Base-by-base conservation (phyloP, 1,140 invertebrate genomes). In the Uloborus diversus region DNA sequence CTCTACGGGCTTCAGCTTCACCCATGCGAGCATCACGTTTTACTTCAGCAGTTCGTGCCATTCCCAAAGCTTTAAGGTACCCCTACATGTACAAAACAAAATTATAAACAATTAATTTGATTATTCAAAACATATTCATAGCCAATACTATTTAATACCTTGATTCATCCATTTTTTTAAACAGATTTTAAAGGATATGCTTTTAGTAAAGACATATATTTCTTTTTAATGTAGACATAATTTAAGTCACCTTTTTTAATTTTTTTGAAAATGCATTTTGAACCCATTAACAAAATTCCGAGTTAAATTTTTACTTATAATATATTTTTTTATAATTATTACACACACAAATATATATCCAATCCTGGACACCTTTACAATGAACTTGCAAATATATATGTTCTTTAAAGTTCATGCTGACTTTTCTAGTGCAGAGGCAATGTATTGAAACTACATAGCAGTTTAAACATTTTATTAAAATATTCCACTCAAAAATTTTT, bases 1-100 rank as follows among this genome's bases (percentile, higher is more conserved):
- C 95, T 53, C 92, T 25, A n/a, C 80, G 65, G 4, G 96, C 96
- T 87, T 98, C 96, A 0, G 96, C 96, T 86, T 98, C 96, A 28
- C 96, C 96, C 82, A 98, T 98, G 65, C 96, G 90, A 4, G 96
- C 96, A 87, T 99, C 96, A 73, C 96, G 89, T 86, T 98, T 98
- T 0, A 99, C 96, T 88, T 99, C 96, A 2, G 96, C 96, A 0
- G 96, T 99, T 83, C 96, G 90, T 5, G 96, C 96, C 94, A 97
- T 95, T 82, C 96, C 97, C 75, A 99, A 88, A 65, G 96, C 94
- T 91, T 94, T 94, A 51, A 99, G 86, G 85, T 99, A 98, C 13
- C 96, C 96, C 95, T 96, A 86, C 82, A n/a, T 20, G 49, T n/a
- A 53, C 7, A 7, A 53, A 20, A 4, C 7, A 53, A 53, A 7